phyloP scores from a whole-genome alignment of 2,888 invertebrate species.

The Bellardia bayeri region DNA sequence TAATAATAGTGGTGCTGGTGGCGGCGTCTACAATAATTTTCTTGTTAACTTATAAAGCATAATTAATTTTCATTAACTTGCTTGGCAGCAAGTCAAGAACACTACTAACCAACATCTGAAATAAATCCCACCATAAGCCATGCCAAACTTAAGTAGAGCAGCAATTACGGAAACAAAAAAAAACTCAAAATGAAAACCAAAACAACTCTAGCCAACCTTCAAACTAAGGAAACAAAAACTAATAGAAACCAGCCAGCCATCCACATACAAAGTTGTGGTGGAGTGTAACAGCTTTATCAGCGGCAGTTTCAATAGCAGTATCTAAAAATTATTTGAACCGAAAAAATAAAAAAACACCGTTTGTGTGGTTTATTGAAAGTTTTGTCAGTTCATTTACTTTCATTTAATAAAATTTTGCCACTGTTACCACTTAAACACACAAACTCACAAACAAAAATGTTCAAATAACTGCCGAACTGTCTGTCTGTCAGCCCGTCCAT shows the following conservation, averaged over 20 bases:
- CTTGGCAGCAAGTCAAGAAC: conserved; percentile 72
- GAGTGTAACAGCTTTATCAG: not conserved
- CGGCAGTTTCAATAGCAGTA: not conserved
- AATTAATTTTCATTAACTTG: conserved; percentile 73
- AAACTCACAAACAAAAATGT: not conserved
- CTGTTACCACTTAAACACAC: conserved; percentile 41
- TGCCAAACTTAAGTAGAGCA: conserved; percentile 30
- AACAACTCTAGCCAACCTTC: conserved; percentile 54
- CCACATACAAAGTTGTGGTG: conserved; percentile 24
- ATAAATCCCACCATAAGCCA: conserved; percentile 60
- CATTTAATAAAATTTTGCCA: conserved; percentile 57
- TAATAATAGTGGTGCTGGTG: conserved; percentile 15
- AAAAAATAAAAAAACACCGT: conserved; percentile 1
- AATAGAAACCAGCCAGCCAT: conserved; percentile 20
- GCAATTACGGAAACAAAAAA: not conserved
- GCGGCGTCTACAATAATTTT: conserved; percentile 3
- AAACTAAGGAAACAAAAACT: conserved; percentile 13
- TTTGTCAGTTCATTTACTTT: conserved; percentile 71
- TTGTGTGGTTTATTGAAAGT: conserved; percentile 66
- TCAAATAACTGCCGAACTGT: conserved; percentile 5
- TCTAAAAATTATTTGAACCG: not conserved
- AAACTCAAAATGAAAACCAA: not conserved
- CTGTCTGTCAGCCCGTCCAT: conserved; percentile 14
- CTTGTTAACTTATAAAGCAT: conserved; percentile 56
- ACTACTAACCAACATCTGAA: conserved; percentile 68